A percentile compares a stretch with the other conserved stretches of the same genome.
Evolutionary conservation across 2,113 vertebrate genomes (phyloP).

Genomic region (Euleptes europaea): DNA sequence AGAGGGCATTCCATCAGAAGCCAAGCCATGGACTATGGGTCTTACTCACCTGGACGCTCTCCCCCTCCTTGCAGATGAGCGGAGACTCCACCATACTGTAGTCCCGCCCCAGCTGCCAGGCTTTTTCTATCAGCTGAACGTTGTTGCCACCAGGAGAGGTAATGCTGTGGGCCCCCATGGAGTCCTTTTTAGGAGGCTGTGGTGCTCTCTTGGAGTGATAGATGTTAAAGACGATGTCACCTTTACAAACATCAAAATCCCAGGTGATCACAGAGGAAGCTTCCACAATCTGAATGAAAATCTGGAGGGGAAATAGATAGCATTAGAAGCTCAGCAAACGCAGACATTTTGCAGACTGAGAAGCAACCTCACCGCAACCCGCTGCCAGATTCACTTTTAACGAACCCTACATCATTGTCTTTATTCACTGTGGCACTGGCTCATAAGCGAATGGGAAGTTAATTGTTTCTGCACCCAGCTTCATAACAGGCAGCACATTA

Average conservation of each 20-base stretch:
- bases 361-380: not conserved
- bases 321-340: not conserved
- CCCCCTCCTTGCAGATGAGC: slow-evolving; percentile 89
- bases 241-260: slow-evolving; percentile 97
- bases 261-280: slow-evolving; percentile 94
- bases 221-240: slow-evolving; percentile 92
- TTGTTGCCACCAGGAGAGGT: slow-evolving; percentile 85
- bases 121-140: slow-evolving; percentile 86
- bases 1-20: not conserved
- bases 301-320: slow-evolving; percentile 66
- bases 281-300: slow-evolving; percentile 90
- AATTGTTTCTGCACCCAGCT: not conserved
- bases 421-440: not conserved
- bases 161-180: slow-evolving; percentile 83
- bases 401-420: not conserved
- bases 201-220: slow-evolving; percentile 91
- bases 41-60: slow-evolving; percentile 90
- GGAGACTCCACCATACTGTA: slow-evolving; percentile 95
- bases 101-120: slow-evolving; percentile 90
- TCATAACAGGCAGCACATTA: not conserved
- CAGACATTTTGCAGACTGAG: not conserved
- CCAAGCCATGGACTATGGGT: not conserved
- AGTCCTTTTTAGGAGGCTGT: slow-evolving; percentile 86
- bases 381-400: not conserved
- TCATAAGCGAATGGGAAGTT: not conserved